A percentile compares a stretch with the other conserved stretches of the same genome.
These are phyloP conservation scores for Apis mellifera DNA, from an alignment of 1,140 invertebrate species.

Conservation along the genomic window DNA sequence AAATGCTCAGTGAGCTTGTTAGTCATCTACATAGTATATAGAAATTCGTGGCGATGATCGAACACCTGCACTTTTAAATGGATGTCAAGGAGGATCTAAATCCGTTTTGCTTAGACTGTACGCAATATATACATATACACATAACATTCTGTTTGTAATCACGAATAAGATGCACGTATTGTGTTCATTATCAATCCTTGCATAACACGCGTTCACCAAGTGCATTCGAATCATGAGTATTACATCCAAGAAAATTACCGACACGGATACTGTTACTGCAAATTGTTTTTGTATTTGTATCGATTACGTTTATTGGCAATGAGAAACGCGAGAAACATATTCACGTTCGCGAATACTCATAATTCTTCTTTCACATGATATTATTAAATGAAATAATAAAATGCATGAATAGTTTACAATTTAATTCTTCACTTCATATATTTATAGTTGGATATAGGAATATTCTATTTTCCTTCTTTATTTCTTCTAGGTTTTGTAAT, in stretches of 20 bases:
- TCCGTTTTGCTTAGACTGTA: slow-evolving; percentile 18
- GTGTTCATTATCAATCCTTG: slow-evolving; percentile 29
- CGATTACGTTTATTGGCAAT: slow-evolving; percentile 24
- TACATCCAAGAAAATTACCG: slow-evolving; percentile 7
- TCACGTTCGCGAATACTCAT: not conserved
- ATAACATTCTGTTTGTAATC: not conserved
- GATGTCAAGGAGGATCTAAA: slow-evolving; percentile 52
- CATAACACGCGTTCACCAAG: slow-evolving; percentile 17
- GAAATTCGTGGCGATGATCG: slow-evolving; percentile 39
- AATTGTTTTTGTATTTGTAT: slow-evolving; percentile 30
- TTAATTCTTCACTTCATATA: not conserved
- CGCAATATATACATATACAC: not conserved
- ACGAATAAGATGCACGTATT: slow-evolving; percentile 16
- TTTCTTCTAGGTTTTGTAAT: not conserved
- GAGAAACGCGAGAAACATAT: slow-evolving; percentile 3
- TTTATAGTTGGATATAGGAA: not conserved
- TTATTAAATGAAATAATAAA: slow-evolving; percentile 15
- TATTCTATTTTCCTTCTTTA: not conserved
- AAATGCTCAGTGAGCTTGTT: not conserved
- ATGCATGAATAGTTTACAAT: not conserved
- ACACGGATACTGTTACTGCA: slow-evolving; percentile 33
- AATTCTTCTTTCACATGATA: not conserved
- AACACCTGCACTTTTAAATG: slow-evolving; percentile 27
- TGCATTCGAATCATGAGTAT: slow-evolving; percentile 16
- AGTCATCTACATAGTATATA: slow-evolving; percentile 17